Conservation (phyloP, 2,888 invertebrate species). For the Synergus gifuensis region DNA sequence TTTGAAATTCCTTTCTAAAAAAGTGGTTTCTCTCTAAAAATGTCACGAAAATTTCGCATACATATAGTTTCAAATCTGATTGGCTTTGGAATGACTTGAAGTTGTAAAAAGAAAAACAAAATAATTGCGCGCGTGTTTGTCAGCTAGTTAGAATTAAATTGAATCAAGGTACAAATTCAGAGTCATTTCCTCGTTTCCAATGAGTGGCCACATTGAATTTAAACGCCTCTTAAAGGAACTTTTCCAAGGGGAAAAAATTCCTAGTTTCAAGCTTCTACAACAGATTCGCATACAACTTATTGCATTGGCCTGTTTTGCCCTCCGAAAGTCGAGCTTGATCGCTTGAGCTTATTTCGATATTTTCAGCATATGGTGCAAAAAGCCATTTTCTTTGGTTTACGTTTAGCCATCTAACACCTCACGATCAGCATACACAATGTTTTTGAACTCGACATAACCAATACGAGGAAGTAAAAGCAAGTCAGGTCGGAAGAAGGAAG, state of each 20-base stretch:
- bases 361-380: neutral
- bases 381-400: constrained; percentile 3
- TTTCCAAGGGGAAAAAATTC: neutral
- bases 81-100: too few species aligned
- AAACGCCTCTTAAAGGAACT: neutral
- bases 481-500: constrained; percentile 8
- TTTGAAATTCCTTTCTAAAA: too few species aligned
- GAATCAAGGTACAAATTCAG: neutral
- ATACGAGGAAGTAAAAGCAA: neutral
- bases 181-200: neutral
- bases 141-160: too few species aligned
- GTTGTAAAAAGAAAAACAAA: too few species aligned
- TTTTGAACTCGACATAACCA: neutral
- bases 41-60: too few species aligned
- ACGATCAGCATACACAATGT: constrained; percentile 8
- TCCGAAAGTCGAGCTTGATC: neutral
- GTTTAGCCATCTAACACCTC: neutral
- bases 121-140: too few species aligned
- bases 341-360: neutral
- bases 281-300: neutral
- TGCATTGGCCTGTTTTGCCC: neutral
- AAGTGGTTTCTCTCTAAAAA: too few species aligned
- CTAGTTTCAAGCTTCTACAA: neutral
- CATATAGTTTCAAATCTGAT: too few species aligned
- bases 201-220: neutral